A percentile compares a stretch with the other conserved stretches of the same genome.
These are phyloP conservation scores for Sebastes minor DNA, from an alignment of 2,797 vertebrate species.

Conservation along the genomic window DNA sequence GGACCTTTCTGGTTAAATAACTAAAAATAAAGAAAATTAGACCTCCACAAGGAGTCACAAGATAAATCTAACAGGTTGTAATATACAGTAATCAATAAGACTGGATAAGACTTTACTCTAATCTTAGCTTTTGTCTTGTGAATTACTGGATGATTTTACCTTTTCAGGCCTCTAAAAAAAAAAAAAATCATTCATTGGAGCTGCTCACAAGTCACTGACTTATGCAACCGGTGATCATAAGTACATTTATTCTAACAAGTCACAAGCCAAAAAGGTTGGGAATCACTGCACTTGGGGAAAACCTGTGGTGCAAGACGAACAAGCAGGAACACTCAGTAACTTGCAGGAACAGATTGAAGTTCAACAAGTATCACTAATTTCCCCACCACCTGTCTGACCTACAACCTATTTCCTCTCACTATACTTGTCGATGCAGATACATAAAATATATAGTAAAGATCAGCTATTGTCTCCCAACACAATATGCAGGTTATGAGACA, in stretches of 20 bases:
- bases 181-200: not conserved
- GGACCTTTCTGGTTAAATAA: not conserved
- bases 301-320: not conserved
- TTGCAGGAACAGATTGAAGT: not conserved
- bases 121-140: not conserved
- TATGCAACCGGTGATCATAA: not conserved
- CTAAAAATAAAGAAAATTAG: not conserved
- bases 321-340: not conserved
- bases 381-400: not conserved
- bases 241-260: not conserved
- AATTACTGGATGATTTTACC: not conserved
- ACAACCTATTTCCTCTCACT: not conserved
- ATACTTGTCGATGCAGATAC: not conserved
- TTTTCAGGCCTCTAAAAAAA: not conserved
- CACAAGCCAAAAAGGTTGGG: not conserved
- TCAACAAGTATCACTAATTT: not conserved
- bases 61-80: not conserved
- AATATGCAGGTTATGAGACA: not conserved
- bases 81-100: not conserved
- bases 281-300: not conserved
- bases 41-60: not conserved
- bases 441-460: not conserved
- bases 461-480: not conserved
- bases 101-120: not conserved
- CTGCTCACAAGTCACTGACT: not conserved